A percentile compares a stretch with the other conserved stretches of the same genome.
Conservation (phyloP, 2,797 vertebrate species). For the Serranus cabrilla region DNA sequence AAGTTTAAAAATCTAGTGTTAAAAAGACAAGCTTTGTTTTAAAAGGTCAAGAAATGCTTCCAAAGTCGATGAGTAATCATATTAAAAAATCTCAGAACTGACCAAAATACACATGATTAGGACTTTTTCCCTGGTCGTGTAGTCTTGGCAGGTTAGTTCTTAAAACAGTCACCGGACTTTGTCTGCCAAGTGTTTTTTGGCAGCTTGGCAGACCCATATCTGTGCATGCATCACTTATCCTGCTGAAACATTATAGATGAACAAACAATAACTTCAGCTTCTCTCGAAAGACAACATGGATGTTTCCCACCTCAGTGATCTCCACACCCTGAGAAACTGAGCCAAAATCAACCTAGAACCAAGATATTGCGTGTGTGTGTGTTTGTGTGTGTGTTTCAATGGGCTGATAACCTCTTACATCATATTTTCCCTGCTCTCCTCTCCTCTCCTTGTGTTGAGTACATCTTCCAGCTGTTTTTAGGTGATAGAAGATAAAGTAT, state of each 20-base stretch:
- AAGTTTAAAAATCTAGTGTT: too few relatives aligned
- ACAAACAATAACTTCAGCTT: slow-evolving; percentile 5
- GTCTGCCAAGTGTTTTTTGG: neutral
- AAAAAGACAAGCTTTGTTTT: too few relatives aligned
- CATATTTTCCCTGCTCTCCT: slow-evolving; percentile 35
- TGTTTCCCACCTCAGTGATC: slow-evolving; percentile 29
- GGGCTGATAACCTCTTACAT: slow-evolving; percentile 36
- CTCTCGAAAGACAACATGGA: slow-evolving; percentile 13
- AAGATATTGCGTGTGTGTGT: neutral
- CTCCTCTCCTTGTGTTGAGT: slow-evolving; percentile 11
- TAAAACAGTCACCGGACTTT: neutral
- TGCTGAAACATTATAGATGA: neutral
- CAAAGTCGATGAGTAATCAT: too few relatives aligned
- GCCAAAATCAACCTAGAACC: slow-evolving; percentile 58
- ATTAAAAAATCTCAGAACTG: too few relatives aligned
- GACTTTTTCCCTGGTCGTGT: too few relatives aligned
- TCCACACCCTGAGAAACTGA: slow-evolving; percentile 50
- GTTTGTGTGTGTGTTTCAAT: slow-evolving; percentile 1
- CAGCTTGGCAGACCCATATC: neutral
- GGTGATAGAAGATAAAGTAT: slow-evolving; percentile 13
- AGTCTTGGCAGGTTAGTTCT: neutral
- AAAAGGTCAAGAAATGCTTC: too few relatives aligned
- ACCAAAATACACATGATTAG: too few relatives aligned
- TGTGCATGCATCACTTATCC: neutral
- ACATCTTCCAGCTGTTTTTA: slow-evolving; percentile 47